These are phyloP conservation scores for Tetrao urogallus DNA, from an alignment of 2,113 vertebrate species.

Conservation along the genomic window DNA sequence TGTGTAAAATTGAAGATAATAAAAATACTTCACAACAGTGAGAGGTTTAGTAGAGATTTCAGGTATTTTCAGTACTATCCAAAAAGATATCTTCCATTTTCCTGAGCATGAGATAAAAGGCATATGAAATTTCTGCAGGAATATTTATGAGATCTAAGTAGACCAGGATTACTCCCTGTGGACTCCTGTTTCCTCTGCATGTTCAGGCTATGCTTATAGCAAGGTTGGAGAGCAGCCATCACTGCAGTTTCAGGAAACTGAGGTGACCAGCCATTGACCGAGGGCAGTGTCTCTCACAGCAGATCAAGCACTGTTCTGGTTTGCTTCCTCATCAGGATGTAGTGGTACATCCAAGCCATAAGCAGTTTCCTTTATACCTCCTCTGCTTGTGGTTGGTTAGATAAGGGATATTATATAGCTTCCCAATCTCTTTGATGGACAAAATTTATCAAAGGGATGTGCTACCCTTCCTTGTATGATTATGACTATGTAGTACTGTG, in stretches of 20 bases:
- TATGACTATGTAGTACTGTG: background rate
- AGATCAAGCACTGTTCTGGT: background rate
- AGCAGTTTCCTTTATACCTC: conserved; percentile 40
- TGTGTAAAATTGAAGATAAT: background rate
- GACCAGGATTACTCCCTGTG: background rate
- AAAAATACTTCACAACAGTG: background rate
- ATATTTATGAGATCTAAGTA: background rate
- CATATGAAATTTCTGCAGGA: background rate
- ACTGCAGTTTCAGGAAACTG: background rate
- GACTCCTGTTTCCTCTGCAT: background rate
- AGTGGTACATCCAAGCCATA: conserved; percentile 1
- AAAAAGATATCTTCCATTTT: background rate
- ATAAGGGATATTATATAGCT: conserved; percentile 32
- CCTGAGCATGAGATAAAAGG: background rate
- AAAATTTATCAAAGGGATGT: conserved; percentile 25
- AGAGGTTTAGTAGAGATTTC: background rate
- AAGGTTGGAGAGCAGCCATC: background rate
- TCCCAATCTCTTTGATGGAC: conserved; percentile 17
- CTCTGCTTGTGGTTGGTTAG: background rate
- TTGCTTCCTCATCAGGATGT: conserved; percentile 48
- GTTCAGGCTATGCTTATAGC: background rate
- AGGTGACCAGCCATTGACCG: background rate
- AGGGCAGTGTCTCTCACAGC: background rate
- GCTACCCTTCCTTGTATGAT: conserved; percentile 7
- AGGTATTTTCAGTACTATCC: background rate